Evolutionary conservation across 1,140 invertebrate species (phyloP).

Genomic region (Acromyrmex heyeri): DNA sequence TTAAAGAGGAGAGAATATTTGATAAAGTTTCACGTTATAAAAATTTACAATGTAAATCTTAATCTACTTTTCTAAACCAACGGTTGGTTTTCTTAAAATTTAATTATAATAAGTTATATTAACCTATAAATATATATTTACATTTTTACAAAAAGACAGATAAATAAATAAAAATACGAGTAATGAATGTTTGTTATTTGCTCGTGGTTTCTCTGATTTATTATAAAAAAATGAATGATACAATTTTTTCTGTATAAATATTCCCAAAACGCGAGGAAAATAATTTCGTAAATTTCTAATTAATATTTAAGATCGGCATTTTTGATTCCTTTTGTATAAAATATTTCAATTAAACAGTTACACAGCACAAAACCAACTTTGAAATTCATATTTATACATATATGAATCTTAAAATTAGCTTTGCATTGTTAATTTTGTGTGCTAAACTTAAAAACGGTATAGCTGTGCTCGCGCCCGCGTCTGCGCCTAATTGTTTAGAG

Average conservation of each 20-base stretch:
- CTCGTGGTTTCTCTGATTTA: background rate
- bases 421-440: slow-evolving; percentile 7
- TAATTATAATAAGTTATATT: slow-evolving; percentile 48
- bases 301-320: slow-evolving; percentile 1
- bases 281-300: background rate
- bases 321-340: slow-evolving; percentile 50
- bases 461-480: background rate
- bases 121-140: slow-evolving; percentile 54
- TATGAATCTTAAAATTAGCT: slow-evolving; percentile 2
- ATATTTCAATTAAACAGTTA: slow-evolving; percentile 23
- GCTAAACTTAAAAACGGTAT: slow-evolving; percentile 2
- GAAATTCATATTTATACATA: slow-evolving; percentile 3
- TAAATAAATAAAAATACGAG: slow-evolving; percentile 17
- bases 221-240: background rate
- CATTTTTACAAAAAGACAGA: slow-evolving; percentile 49
- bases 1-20: background rate
- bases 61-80: slow-evolving; percentile 34
- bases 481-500: slow-evolving; percentile 22
- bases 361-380: background rate
- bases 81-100: background rate
- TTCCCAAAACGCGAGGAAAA: background rate
- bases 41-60: slow-evolving; percentile 31
- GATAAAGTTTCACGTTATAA: background rate
- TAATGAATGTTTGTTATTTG: background rate
- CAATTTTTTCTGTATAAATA: slow-evolving; percentile 2